These are phyloP conservation scores for Rhabditoides inermis DNA, from an alignment of 2,888 invertebrate genomes.

Conservation along the genomic window DNA sequence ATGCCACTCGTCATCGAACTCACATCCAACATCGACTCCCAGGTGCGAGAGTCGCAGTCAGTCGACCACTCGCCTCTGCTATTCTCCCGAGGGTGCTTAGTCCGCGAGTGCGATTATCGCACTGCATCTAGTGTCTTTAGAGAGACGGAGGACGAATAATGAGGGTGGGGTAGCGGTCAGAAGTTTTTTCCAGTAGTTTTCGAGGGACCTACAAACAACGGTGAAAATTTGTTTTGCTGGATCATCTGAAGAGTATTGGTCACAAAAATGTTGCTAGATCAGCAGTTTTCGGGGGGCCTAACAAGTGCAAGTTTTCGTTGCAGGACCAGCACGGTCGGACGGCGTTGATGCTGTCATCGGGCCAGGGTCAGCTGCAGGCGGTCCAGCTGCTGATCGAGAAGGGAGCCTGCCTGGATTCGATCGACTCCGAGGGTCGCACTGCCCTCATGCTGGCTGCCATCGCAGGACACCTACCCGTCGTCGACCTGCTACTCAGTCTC, in stretches of 20 bases:
- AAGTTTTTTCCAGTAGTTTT: no score
- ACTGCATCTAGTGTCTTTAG: no score
- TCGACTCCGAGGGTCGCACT: slow-evolving; percentile 32
- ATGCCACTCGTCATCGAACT: slow-evolving; percentile 18
- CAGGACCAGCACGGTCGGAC: slow-evolving; percentile 31
- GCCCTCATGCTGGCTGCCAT: slow-evolving; percentile 33
- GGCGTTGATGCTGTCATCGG: slow-evolving; percentile 32
- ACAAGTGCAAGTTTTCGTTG: no score
- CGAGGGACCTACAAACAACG: slow-evolving; percentile 10
- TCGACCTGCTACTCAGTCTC: slow-evolving; percentile 22
- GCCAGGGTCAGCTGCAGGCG: slow-evolving; percentile 28
- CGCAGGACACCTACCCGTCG: slow-evolving; percentile 24
- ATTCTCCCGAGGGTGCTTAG: no score
- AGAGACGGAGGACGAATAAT: no score
- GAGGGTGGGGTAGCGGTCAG: no score
- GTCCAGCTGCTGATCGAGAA: slow-evolving; percentile 18
- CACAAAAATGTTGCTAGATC: no score
- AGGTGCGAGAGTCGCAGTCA: no score
- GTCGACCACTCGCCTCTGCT: no score
- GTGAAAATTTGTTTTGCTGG: background rate
- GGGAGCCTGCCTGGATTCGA: slow-evolving; percentile 25
- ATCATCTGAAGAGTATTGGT: no score
- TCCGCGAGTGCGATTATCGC: no score
- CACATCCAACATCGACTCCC: slow-evolving; percentile 29
- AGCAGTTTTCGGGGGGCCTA: no score